These are phyloP conservation scores for Cryptosula pallasiana DNA, from an alignment of 2,888 invertebrate genomes.

Conservation along the genomic window DNA sequence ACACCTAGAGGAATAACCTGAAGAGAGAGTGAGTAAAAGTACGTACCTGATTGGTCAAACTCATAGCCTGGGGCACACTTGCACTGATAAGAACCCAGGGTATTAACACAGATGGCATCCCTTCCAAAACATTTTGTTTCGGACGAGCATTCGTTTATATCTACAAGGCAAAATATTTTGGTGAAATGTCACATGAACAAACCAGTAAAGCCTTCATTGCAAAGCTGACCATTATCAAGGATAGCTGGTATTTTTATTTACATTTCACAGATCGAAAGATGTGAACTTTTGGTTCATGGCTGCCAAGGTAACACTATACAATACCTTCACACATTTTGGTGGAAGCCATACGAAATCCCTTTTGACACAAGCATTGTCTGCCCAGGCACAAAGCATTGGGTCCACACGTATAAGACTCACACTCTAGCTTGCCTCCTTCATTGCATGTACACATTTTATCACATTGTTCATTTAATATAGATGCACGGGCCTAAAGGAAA, in stretches of 20 bases:
- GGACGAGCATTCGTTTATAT: background rate
- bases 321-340: background rate
- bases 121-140: background rate
- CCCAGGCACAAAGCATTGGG: background rate
- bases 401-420: background rate
- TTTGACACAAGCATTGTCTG: background rate
- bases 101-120: background rate
- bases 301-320: too few species aligned
- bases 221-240: too few species aligned
- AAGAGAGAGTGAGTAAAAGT: too few species aligned
- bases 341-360: background rate
- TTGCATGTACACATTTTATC: background rate
- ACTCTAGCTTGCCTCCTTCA: background rate
- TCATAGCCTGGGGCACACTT: background rate
- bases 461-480: background rate
- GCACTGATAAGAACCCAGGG: background rate
- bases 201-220: too few species aligned
- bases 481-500: background rate
- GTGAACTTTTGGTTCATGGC: too few species aligned
- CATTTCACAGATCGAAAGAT: too few species aligned
- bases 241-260: too few species aligned
- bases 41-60: background rate
- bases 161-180: background rate
- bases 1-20: too few species aligned
- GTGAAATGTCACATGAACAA: too few species aligned